Percentiles rank a stretch among this genome's conserved stretches.
phyloP scores from a whole-genome alignment of 2,888 invertebrate genomes.

The Zele albiditarsus region DNA sequence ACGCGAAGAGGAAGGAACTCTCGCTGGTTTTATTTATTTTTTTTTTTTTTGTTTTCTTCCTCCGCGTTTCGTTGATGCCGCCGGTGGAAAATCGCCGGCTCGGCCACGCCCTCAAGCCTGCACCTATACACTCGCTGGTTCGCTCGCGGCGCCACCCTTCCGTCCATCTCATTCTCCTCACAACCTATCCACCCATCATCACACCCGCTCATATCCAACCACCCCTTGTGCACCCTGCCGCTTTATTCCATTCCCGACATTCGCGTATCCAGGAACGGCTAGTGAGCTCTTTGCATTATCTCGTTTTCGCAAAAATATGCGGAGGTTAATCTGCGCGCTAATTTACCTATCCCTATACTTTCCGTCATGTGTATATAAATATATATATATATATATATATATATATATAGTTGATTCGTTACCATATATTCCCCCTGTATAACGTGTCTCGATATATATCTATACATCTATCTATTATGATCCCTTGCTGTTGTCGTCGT shows the following conservation, averaged over 20 bases:
- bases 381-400: background rate
- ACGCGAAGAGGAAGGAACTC: constrained; percentile 30
- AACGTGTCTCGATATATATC: background rate
- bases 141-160: constrained; percentile 36
- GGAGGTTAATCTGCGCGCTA: constrained; percentile 68
- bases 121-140: constrained; percentile 52
- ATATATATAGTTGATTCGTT: constrained; percentile 21
- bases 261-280: constrained; percentile 26
- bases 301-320: constrained; percentile 70
- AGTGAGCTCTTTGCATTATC: constrained; percentile 64
- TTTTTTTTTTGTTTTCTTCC: constrained; percentile 61
- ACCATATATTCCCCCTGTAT: no score
- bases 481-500: constrained; percentile 19
- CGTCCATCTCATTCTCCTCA: constrained; percentile 42
- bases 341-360: constrained; percentile 55
- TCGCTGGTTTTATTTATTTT: constrained; percentile 27
- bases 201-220: constrained; percentile 43
- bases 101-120: constrained; percentile 66
- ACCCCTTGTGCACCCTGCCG: constrained; percentile 48
- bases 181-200: constrained; percentile 34
- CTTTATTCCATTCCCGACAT: constrained; percentile 47
- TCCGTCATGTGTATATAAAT: constrained; percentile 35
- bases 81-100: constrained; percentile 64
- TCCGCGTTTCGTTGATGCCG: constrained; percentile 44
- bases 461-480: background rate